Base-by-base conservation (phyloP, 2,888 invertebrate species). In the Oxytorus armatus region DNA sequence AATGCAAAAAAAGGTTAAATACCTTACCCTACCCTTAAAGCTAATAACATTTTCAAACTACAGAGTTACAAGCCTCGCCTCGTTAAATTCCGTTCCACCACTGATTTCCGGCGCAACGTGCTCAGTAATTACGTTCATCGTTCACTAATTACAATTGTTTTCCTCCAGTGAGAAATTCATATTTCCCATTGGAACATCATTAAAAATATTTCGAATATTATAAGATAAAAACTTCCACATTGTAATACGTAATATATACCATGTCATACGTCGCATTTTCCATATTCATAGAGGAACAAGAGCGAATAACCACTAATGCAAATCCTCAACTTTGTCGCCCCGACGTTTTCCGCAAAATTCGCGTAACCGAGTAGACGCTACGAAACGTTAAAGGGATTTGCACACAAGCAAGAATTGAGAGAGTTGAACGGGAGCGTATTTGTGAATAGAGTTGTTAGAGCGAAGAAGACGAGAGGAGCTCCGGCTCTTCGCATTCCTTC, bases 371-470 rank as follows among this genome's bases (percentile, higher is more conserved):
- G 63, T 44, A 44, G 25, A 39, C 8, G 23, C 33, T 18, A 10
- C 3, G 36, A 44, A 61, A 25, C 44, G 61, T 14, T 23, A 11
- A n/a, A 33, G 3, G 57, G 42, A 65, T 57, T 39, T 33, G 14
- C 42, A 39, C 25, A 66, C 39, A 7, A 65, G n/a, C 18, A 33
- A 51, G 36, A 39, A 61, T 14, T 10, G 39, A 7, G 21, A 51
- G 36, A 25, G 14, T 3, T 11, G 7, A 8, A 59, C 47, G 47
- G 29, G 36, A 33, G 65, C 18, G 16, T 14, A 29, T 47, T 55
- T 39, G 10, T 65, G 77, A 77, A 70, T 77, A 49, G 33, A 70
- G 47, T 63, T 57, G 70, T 42, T 72, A 44, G 61, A 44, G 23
- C n/a, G 51, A 42, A 33, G 53, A 44, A 36, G n/a, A 36, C 16